Conservation (phyloP, 1,140 invertebrate species). For the Aplysia californica region DNA sequence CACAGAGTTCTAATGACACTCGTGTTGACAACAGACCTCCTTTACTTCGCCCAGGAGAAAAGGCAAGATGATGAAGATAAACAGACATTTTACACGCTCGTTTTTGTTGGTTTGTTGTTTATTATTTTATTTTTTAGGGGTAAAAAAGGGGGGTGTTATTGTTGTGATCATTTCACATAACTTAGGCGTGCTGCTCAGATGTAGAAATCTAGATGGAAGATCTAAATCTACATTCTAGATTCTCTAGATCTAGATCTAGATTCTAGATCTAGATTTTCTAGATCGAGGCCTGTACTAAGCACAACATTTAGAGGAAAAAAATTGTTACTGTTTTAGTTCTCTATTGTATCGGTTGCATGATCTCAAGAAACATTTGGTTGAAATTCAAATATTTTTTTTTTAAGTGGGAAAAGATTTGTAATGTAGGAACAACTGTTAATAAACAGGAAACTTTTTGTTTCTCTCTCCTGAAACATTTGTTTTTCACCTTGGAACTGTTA, state of each 20-base stretch:
- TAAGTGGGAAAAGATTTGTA: background rate
- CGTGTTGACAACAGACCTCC: conserved; percentile 25
- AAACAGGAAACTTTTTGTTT: background rate
- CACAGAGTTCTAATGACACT: background rate
- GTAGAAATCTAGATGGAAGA: background rate
- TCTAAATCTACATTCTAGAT: background rate
- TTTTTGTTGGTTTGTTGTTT: background rate
- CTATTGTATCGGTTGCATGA: no score
- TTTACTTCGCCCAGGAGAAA: conserved; percentile 54
- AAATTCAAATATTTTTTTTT: background rate
- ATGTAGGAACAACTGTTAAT: background rate
- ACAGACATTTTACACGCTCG: no score
- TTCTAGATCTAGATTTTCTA: no score
- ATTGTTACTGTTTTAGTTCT: no score
- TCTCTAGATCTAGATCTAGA: background rate
- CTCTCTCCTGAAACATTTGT: background rate
- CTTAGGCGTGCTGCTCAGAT: background rate
- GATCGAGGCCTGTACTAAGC: background rate
- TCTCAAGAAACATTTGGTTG: no score
- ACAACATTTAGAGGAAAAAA: background rate
- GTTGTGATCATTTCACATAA: background rate
- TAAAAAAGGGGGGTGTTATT: background rate
- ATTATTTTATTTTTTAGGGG: background rate
- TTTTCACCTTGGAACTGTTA: no score
- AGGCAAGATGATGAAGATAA: conserved; percentile 30